Percentiles rank a stretch among this genome's conserved stretches.
Conservation (phyloP, 2,797 vertebrate genomes). For the Danio kyathit region DNA sequence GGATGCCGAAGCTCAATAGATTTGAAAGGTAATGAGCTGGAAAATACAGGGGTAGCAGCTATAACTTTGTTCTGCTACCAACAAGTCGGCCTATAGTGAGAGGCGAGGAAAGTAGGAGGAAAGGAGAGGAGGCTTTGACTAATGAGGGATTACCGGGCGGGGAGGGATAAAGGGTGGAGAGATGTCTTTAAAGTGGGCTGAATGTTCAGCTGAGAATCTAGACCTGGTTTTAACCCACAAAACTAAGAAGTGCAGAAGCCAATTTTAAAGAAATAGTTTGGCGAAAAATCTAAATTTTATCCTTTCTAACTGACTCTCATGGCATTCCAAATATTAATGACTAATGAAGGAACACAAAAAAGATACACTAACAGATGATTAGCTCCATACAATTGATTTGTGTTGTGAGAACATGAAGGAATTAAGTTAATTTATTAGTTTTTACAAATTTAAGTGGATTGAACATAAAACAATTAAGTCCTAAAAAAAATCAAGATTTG, state of each 20-base stretch:
- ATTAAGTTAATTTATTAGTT: no score
- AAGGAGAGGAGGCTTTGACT: constrained; percentile 45
- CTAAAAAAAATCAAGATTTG: no score
- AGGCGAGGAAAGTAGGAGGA: constrained; percentile 16
- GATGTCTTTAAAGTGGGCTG: constrained; percentile 23
- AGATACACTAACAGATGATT: not conserved
- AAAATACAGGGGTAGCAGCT: constrained; percentile 36
- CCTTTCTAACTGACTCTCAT: not conserved
- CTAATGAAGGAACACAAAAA: not conserved
- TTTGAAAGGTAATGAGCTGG: constrained; percentile 55
- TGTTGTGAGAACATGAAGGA: no score
- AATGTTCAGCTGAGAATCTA: not conserved
- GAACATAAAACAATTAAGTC: no score
- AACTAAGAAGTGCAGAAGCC: not conserved
- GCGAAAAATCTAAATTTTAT: not conserved
- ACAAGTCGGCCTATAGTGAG: constrained; percentile 59
- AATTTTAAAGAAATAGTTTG: no score
- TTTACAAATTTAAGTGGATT: no score
- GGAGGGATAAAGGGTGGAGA: constrained; percentile 4
- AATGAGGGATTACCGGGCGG: constrained; percentile 35
- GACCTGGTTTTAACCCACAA: constrained; percentile 19
- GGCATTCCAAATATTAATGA: not conserved
- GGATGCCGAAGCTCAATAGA: constrained; percentile 38
- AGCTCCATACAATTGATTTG: no score
- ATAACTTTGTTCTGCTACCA: constrained; percentile 46